Percentiles rank a stretch among this genome's conserved stretches.
Evolutionary conservation across 1,140 invertebrate species (phyloP).

Genomic region (Thaumatotibia leucotreta): DNA sequence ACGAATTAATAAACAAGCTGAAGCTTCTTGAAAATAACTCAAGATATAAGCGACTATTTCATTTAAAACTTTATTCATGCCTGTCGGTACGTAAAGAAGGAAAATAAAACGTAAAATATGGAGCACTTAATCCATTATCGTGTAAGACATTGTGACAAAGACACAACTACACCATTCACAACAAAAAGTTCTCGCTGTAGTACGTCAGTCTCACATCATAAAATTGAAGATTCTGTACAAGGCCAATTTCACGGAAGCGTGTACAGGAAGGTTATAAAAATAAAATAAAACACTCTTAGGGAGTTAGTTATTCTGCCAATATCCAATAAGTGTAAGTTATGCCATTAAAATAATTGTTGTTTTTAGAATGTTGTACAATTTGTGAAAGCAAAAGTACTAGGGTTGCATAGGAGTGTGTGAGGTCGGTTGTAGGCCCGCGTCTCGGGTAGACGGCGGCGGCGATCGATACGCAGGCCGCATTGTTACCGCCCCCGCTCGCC

Average conservation of each 20-base stretch:
- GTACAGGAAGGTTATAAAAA: no score
- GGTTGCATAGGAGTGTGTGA: slow-evolving; percentile 47
- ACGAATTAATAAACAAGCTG: neutral
- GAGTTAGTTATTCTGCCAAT: no score
- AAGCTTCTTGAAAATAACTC: neutral
- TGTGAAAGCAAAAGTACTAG: slow-evolving; percentile 64
- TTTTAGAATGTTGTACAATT: neutral
- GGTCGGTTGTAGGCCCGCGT: slow-evolving; percentile 34
- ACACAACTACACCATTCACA: neutral
- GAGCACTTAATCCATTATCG: neutral
- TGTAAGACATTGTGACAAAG: neutral
- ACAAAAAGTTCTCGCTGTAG: neutral
- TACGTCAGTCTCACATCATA: neutral
- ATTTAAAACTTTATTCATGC: neutral
- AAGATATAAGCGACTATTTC: neutral
- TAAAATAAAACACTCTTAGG: no score
- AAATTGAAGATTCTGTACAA: neutral
- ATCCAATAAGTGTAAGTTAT: no score
- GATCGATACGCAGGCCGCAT: slow-evolving; percentile 70
- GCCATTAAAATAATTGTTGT: neutral
- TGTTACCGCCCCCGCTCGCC: slow-evolving; percentile 36
- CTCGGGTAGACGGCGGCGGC: slow-evolving; percentile 40
- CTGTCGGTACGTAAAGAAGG: neutral
- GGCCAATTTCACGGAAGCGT: neutral
- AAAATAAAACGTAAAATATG: neutral